phyloP scores from a whole-genome alignment of 1,140 invertebrate genomes.

The Campoletis sonorensis region DNA sequence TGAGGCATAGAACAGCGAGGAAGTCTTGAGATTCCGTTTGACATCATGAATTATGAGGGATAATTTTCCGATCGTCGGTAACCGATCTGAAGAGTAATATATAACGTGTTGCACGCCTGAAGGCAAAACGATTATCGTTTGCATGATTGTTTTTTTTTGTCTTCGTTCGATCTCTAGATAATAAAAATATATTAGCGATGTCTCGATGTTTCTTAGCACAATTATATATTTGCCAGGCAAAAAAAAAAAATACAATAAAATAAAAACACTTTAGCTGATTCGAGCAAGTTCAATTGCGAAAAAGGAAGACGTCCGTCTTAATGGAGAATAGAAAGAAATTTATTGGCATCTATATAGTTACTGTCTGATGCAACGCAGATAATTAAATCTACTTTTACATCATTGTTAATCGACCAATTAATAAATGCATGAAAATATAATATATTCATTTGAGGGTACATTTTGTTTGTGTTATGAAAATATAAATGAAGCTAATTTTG shows the following conservation, averaged over 20 bases:
- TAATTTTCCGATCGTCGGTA: constrained; percentile 20
- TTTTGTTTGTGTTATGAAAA: no score
- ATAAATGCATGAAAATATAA: not conserved
- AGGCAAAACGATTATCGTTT: constrained; percentile 4
- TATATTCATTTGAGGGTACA: no score
- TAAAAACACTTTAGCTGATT: not conserved
- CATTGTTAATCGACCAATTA: no score
- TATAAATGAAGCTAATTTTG: no score
- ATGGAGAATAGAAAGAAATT: not conserved
- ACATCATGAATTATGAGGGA: constrained; percentile 29
- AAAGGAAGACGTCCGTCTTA: not conserved
- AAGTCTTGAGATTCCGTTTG: constrained; percentile 15
- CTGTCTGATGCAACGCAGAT: no score
- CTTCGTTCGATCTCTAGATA: not conserved
- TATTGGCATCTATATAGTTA: not conserved
- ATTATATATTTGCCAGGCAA: not conserved
- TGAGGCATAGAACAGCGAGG: not conserved
- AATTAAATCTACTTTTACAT: no score
- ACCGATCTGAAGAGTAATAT: constrained; percentile 10
- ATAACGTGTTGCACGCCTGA: constrained; percentile 8
- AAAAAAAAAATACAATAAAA: not conserved
- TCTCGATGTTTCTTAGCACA: not conserved
- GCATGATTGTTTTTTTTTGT: constrained; percentile 14
- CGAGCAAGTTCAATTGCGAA: no score
- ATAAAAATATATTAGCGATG: not conserved